Base-by-base conservation (phyloP, 2,888 invertebrate species). In the Hololepta plana region DNA sequence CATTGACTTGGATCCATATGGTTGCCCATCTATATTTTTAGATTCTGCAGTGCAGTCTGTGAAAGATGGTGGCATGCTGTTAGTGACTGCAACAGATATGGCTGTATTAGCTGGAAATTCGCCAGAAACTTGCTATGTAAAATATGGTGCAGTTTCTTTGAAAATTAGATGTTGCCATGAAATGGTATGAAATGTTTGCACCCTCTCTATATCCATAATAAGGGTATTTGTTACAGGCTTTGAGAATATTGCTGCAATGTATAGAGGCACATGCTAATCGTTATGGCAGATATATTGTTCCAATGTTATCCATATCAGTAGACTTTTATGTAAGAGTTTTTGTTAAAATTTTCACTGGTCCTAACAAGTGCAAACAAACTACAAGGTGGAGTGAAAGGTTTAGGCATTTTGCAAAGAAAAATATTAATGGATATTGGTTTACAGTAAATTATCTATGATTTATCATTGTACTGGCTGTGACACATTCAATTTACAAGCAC, bases 11-110 rank as follows among this genome's bases (percentile, higher is more conserved):
- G 98, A 99, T 57, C 98, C 98, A 0, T 99, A 96, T 38, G 98
- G 98, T 2, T 87, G 88, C 41, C 91, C 98, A 0, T 74, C 85
- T 2, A 70, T 71, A 20, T 99, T 98, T 55, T 60, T 99, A 0
- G 91, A 93, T 46, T 66, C 79, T 0, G 87, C 90, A 0, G 73
- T 95, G 0, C 81, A 85, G 49, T 70, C 74, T 31, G 57, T 85
- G 0, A 62, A 64, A 24, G 74, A 82, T 37, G 80, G 82, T 8
- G 96, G 96, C 0, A 47, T 99, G 13, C 55, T 99, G 15, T 66
- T 95, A 39, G 74, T 98, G 1, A 99, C 98, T 0, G 95, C 93
- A 13, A 99, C 98, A 0, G 98, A 99, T 51, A 88, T 93, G 84
- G 87, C 80, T 0, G 80, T 95, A 0, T 53, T 98, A 23, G 93